These are phyloP conservation scores for Lutjanus argentimaculatus DNA, from an alignment of 2,797 vertebrate genomes.

Conservation along the genomic window DNA sequence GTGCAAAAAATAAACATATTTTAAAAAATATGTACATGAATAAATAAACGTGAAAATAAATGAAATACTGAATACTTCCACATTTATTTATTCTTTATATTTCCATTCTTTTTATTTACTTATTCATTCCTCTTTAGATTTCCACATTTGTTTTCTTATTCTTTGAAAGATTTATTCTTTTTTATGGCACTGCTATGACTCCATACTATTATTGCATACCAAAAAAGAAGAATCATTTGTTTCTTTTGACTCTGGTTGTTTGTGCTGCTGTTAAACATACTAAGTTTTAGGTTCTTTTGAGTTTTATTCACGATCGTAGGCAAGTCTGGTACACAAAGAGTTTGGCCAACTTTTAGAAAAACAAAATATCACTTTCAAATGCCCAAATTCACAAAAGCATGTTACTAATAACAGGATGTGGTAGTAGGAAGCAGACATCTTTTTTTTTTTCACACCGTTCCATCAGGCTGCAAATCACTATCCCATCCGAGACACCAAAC, in stretches of 20 bases:
- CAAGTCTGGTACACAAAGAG: conserved; percentile 55
- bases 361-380: conserved; percentile 31
- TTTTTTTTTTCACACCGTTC: conserved; percentile 12
- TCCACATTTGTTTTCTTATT: no score
- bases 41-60: no score
- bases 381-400: conserved; percentile 46
- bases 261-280: conserved; percentile 63
- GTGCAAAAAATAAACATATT: no score
- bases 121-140: no score
- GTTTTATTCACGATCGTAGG: conserved; percentile 60
- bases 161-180: no score
- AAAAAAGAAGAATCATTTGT: conserved; percentile 46
- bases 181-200: no score
- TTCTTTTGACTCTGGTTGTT: conserved; percentile 53
- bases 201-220: conserved; percentile 78
- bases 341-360: conserved; percentile 37
- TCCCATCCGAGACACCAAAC: conserved; percentile 42
- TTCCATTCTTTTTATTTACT: no score
- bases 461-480: conserved; percentile 35
- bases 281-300: conserved; percentile 16
- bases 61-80: no score
- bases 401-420: conserved; percentile 66
- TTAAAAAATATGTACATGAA: no score
- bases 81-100: no score
- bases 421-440: conserved; percentile 31